phyloP scores from a whole-genome alignment of 2,888 invertebrate genomes.

The Abscondita cerata region DNA sequence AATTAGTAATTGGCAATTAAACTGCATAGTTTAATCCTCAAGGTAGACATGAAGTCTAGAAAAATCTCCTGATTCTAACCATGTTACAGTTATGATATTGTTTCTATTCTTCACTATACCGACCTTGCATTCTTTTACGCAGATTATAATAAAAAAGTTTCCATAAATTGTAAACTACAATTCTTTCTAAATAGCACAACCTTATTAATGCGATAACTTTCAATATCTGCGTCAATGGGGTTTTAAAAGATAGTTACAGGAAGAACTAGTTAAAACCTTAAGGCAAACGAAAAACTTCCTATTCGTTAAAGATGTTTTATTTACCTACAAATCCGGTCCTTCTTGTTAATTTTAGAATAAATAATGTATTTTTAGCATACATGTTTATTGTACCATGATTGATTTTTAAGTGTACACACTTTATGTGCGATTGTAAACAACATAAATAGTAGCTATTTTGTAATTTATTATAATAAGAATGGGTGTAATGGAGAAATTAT shows the following conservation, averaged over 20 bases:
- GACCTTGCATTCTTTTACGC: conserved; percentile 23
- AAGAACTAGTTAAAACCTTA: too few relatives aligned
- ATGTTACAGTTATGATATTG: not conserved
- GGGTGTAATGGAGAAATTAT: too few relatives aligned
- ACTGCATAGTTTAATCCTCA: conserved; percentile 12
- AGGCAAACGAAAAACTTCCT: not conserved
- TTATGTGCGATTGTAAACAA: not conserved
- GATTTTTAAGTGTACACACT: not conserved
- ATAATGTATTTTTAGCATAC: not conserved
- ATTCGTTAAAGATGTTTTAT: not conserved
- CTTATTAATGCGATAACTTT: not conserved
- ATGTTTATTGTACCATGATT: not conserved
- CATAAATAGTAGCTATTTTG: not conserved
- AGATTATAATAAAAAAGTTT: conserved; percentile 13
- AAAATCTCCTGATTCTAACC: conserved; percentile 12
- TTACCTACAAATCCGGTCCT: not conserved
- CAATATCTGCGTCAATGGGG: conserved; percentile 2
- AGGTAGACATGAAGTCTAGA: conserved; percentile 26
- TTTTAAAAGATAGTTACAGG: not conserved
- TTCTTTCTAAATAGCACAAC: not conserved
- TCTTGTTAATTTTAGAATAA: not conserved
- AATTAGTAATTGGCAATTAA: conserved; percentile 6
- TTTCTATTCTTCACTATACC: conserved; percentile 8
- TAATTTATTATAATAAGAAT: not conserved
- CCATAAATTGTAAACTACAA: conserved; percentile 5